Conservation (phyloP, 2,888 invertebrate species). For the Stenotaenia linearis region DNA sequence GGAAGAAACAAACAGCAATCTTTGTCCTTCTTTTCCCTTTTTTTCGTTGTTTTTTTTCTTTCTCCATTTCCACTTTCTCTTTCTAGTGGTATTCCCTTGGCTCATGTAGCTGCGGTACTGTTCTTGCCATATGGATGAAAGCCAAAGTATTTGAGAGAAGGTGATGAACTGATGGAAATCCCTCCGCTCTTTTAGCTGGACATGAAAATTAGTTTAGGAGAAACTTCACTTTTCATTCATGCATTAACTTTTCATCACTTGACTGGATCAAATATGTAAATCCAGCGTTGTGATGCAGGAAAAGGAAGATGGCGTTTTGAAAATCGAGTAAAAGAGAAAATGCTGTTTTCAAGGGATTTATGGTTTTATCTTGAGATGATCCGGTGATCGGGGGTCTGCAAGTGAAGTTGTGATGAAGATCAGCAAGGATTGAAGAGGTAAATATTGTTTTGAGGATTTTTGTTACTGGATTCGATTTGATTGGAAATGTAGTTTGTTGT, state of each 20-base stretch:
- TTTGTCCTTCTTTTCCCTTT: neutral
- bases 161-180: neutral
- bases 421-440: too few species aligned
- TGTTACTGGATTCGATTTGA: too few species aligned
- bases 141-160: neutral
- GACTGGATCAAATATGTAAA: neutral
- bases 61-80: neutral
- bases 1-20: neutral
- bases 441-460: too few species aligned
- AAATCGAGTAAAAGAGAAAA: neutral
- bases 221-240: neutral
- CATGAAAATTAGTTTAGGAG: neutral
- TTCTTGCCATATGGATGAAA: neutral
- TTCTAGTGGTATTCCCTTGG: neutral
- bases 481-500: too few species aligned
- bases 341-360: too few species aligned
- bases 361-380: too few species aligned
- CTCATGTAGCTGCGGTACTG: neutral
- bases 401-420: too few species aligned
- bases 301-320: neutral
- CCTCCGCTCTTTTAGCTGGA: neutral
- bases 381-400: too few species aligned
- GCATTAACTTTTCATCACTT: neutral
- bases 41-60: neutral
- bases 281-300: neutral